These are phyloP conservation scores for Chaetophractus vellerosus DNA, from an alignment of 2,797 vertebrate species.

Conservation along the genomic window DNA sequence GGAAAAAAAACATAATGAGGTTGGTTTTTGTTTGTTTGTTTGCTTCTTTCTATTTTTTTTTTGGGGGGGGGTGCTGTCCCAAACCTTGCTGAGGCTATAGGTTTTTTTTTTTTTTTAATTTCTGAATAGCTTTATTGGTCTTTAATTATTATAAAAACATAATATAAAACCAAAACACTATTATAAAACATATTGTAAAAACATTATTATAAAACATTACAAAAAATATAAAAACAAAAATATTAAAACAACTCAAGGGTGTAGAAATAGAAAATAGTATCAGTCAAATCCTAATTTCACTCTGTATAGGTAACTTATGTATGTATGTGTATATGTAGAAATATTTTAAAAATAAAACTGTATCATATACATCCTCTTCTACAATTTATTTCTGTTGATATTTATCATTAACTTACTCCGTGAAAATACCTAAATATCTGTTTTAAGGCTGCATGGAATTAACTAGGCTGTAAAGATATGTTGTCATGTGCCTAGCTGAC, in stretches of 20 bases:
- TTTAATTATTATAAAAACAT: slow-evolving; percentile 7
- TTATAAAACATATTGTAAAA: too few relatives aligned
- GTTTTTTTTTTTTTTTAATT: slow-evolving; percentile 9
- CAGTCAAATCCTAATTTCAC: neutral
- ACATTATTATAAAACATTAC: too few relatives aligned
- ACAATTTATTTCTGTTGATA: neutral
- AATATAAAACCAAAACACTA: neutral
- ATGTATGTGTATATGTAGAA: neutral
- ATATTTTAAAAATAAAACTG: slow-evolving; percentile 56
- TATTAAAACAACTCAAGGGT: slow-evolving; percentile 18
- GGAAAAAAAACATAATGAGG: neutral
- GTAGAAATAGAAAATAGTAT: slow-evolving; percentile 3
- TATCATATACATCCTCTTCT: neutral
- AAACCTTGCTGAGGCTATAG: too few relatives aligned
- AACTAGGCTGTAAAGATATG: neutral
- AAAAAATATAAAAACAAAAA: slow-evolving; percentile 38
- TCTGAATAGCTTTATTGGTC: neutral
- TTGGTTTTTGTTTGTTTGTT: neutral
- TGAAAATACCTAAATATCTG: neutral
- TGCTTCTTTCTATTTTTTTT: too few relatives aligned
- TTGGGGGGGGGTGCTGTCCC: too few relatives aligned
- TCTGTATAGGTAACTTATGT: neutral
- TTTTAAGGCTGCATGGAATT: neutral
- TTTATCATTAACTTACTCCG: slow-evolving; percentile 38
- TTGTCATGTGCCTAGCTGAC: neutral